A percentile compares a stretch with the other conserved stretches of the same genome.
phyloP scores from a whole-genome alignment of 2,888 invertebrate species.

The Limnephilus marmoratus region DNA sequence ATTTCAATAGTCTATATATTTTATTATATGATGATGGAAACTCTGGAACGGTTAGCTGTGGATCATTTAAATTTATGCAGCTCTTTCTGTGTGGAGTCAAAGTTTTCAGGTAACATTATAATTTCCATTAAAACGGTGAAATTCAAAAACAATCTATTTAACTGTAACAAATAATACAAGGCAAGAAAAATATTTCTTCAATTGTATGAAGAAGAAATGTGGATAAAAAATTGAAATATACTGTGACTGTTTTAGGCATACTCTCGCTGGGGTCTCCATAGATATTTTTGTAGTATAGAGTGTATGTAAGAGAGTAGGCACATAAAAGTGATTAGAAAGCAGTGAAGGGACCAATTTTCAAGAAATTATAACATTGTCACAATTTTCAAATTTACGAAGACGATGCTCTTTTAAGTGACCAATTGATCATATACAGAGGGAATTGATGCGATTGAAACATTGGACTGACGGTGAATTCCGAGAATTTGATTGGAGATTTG shows the following conservation, averaged over 20 bases:
- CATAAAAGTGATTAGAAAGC: too few relatives aligned
- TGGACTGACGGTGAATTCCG: too few relatives aligned
- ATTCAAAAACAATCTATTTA: not conserved
- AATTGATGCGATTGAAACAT: too few relatives aligned
- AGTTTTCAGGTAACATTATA: too few relatives aligned
- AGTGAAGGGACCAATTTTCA: too few relatives aligned
- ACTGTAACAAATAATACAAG: not conserved
- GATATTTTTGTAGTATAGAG: too few relatives aligned
- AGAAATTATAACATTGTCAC: too few relatives aligned
- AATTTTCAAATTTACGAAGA: too few relatives aligned
- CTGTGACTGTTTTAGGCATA: not conserved
- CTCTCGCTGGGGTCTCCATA: not conserved
- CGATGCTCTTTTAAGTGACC: too few relatives aligned
- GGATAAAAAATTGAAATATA: not conserved
- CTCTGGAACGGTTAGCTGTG: not conserved
- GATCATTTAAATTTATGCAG: not conserved
- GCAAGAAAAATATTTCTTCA: not conserved
- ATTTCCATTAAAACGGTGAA: not conserved
- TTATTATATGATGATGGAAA: not conserved
- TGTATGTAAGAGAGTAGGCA: too few relatives aligned
- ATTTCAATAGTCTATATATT: not conserved
- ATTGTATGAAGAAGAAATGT: not conserved
- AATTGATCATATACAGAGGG: too few relatives aligned
- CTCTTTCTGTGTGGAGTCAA: not conserved
- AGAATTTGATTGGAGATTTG: too few relatives aligned